Evolutionary conservation across 2,113 vertebrate genomes (phyloP).

Genomic region (Bucco capensis): DNA sequence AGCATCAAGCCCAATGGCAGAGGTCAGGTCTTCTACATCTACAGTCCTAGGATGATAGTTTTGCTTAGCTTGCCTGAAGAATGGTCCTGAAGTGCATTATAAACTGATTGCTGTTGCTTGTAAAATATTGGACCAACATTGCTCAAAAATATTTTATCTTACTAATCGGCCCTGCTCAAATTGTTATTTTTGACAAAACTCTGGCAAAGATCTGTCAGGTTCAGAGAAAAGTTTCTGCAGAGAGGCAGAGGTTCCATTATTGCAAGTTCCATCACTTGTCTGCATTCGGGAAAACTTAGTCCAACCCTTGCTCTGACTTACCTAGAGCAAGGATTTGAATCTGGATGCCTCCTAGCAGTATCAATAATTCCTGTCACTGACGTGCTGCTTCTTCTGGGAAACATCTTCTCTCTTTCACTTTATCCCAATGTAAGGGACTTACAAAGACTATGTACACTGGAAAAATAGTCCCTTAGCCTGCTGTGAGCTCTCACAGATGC

Average conservation of each 20-base stretch:
- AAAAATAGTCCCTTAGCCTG: not conserved
- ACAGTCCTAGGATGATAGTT: not conserved
- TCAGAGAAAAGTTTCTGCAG: not conserved
- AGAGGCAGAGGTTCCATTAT: not conserved
- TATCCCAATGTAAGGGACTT: not conserved
- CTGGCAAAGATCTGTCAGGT: not conserved
- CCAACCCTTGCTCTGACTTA: not conserved
- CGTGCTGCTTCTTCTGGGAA: not conserved
- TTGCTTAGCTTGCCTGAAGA: not conserved
- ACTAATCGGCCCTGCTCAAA: not conserved
- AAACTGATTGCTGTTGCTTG: not conserved
- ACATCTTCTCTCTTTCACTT: not conserved
- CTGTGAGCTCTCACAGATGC: rapidly evolving
- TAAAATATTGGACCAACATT: not conserved
- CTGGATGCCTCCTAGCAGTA: not conserved
- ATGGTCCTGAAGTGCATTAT: not conserved
- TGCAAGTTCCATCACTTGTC: not conserved
- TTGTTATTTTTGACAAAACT: not conserved
- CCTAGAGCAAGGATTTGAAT: not conserved
- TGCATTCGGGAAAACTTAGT: not conserved
- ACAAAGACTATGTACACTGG: not conserved
- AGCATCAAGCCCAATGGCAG: not conserved
- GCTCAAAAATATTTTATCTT: not conserved
- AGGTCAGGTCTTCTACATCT: not conserved
- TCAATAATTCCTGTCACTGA: not conserved